These are phyloP conservation scores for Rhynchonycteris naso DNA, from an alignment of 2,797 vertebrate genomes.

Conservation along the genomic window DNA sequence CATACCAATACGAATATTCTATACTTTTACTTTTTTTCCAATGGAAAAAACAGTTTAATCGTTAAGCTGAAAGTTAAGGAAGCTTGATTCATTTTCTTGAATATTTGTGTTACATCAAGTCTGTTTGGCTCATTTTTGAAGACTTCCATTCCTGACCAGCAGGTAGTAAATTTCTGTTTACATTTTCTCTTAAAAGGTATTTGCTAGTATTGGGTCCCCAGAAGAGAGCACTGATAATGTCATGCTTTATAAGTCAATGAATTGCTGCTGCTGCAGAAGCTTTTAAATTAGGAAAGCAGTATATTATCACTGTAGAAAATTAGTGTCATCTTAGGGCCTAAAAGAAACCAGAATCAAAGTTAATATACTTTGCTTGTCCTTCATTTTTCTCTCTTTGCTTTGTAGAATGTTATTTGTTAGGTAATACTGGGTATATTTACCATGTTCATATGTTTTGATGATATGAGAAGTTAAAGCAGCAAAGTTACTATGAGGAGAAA, in stretches of 20 bases:
- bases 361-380: neutral
- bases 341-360: slow-evolving; percentile 11
- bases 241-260: neutral
- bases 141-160: neutral
- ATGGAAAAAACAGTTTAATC: slow-evolving; percentile 44
- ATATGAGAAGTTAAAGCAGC: slow-evolving; percentile 7
- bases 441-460: neutral
- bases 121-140: slow-evolving; percentile 21
- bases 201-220: neutral
- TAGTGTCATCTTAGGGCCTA: neutral
- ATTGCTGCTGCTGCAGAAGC: neutral
- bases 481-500: neutral
- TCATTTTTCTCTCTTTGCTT: neutral
- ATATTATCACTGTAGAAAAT: neutral
- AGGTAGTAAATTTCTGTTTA: slow-evolving; percentile 32
- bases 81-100: neutral
- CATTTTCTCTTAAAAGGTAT: neutral
- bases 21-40: slow-evolving; percentile 60
- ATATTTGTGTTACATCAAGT: slow-evolving; percentile 27
- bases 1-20: neutral
- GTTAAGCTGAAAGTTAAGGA: slow-evolving; percentile 29
- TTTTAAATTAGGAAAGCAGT: neutral
- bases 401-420: neutral
- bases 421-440: neutral
- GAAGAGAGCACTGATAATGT: neutral